These are phyloP conservation scores for Nycteola revayana DNA, from an alignment of 2,888 invertebrate species.

Conservation along the genomic window DNA sequence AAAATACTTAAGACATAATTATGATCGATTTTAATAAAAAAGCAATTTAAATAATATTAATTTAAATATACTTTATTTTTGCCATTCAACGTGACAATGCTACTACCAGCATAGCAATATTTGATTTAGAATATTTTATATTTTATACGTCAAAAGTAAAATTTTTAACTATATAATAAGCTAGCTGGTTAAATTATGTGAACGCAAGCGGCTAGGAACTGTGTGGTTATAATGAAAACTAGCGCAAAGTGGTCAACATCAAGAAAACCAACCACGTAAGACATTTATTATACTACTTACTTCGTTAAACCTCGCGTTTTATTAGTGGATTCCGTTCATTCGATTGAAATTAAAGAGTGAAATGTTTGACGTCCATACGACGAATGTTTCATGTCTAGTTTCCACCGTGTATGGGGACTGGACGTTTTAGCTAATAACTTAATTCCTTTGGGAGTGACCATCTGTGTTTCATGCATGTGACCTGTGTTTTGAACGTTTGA, in stretches of 20 bases:
- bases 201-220: too few relatives aligned
- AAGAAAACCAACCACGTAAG: slow-evolving; percentile 52
- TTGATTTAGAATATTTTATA: too few relatives aligned
- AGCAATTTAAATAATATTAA: too few relatives aligned
- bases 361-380: slow-evolving; percentile 46
- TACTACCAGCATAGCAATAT: too few relatives aligned
- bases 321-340: slow-evolving; percentile 76
- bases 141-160: too few relatives aligned
- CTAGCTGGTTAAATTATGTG: too few relatives aligned
- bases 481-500: slow-evolving; percentile 28
- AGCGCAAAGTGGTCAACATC: slow-evolving; percentile 38
- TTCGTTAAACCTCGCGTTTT: slow-evolving; percentile 50
- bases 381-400: slow-evolving; percentile 44
- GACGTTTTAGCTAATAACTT: slow-evolving; percentile 75
- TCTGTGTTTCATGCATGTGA: slow-evolving; percentile 43
- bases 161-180: too few relatives aligned
- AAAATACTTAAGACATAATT: too few relatives aligned
- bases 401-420: slow-evolving; percentile 59
- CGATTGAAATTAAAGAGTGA: slow-evolving; percentile 78
- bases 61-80: too few relatives aligned
- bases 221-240: slow-evolving; percentile 29
- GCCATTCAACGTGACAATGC: too few relatives aligned
- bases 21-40: too few relatives aligned
- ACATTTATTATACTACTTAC: slow-evolving; percentile 58
- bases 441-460: slow-evolving; percentile 74